Base-by-base conservation (phyloP, 2,113 vertebrate genomes). In the Motacilla tschutschensis region DNA sequence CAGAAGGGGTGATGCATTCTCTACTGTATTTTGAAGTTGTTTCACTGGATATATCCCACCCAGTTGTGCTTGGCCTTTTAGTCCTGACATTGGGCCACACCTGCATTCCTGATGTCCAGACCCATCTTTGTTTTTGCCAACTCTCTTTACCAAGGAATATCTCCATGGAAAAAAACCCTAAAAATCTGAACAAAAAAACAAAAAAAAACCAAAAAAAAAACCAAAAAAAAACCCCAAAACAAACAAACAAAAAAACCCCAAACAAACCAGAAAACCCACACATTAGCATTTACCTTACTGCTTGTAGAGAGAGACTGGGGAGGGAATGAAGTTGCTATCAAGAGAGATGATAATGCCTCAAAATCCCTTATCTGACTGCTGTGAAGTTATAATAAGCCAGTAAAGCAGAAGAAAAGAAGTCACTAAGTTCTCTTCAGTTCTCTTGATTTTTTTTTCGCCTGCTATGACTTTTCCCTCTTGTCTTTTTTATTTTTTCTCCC, bases 351-450 rank as follows among this genome's bases (percentile, higher is more conserved):
- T 74, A 87, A 84, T 94, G 50, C 69, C 43, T 87, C 59, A 86
- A 94, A 95, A 91, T 81, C 66, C 70, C 90, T 94, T 93, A 93
- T 95, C 93, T 95, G 66, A 53, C 55, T 87, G 40, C 83, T 90
- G 46, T 94, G 89, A 93, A 94, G 91, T 94, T 96, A 69, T 88
- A 96, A 93, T 93, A 95, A 95, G 85, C 72, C 91, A 96, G 86
- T 94, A 77, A 72, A 84, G 75, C 8, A 59, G 22, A 66, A 71
- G 17, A 4, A 63, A 67, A 47, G 86, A 90, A 89, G 81, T 57
- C 72, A 87, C 55, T 53, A 41, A 62, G n/a, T 85, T 94, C 44
- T 83, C 76, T 92, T 89, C 21, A 58, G 10, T 86, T 86, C 8
- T 53, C 40, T 88, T 87, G 24, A 64, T 55, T 67, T 40, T 40